Conservation (phyloP, 1,140 invertebrate species). For the Campodea augens region DNA sequence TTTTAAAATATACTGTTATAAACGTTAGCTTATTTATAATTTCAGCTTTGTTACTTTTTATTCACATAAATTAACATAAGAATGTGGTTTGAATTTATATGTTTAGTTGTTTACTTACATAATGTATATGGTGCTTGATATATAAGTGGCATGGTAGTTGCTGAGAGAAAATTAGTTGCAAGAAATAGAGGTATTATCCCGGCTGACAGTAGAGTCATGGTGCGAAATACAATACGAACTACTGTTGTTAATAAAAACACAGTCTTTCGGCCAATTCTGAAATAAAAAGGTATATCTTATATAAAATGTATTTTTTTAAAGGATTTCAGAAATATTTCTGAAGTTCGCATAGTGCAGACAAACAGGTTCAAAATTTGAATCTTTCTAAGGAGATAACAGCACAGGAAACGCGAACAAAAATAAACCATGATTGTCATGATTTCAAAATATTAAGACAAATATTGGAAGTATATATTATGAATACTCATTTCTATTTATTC, state of each 20-base stretch:
- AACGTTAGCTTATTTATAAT: neutral
- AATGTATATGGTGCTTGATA: neutral
- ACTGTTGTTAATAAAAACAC: neutral
- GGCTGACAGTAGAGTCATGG: neutral
- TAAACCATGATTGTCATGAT: too few species aligned
- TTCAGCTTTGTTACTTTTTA: neutral
- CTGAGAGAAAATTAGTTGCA: neutral
- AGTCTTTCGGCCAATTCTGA: neutral
- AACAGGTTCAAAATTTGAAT: too few species aligned
- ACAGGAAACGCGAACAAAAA: too few species aligned
- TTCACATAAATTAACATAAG: too few species aligned
- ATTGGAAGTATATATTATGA: too few species aligned
- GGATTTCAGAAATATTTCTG: too few species aligned
- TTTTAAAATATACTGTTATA: neutral
- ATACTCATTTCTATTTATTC: too few species aligned
- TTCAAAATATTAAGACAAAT: too few species aligned
- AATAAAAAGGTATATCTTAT: too few species aligned
- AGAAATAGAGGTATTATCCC: neutral
- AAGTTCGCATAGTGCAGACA: too few species aligned
- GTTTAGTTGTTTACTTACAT: neutral
- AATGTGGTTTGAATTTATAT: neutral
- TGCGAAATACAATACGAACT: neutral
- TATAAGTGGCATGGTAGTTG: neutral
- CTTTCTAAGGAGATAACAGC: too few species aligned
- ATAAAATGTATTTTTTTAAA: too few species aligned